A percentile compares a stretch with the other conserved stretches of the same genome.
These are phyloP conservation scores for Neosilurus hyrtlii DNA, from an alignment of 2,797 vertebrate species.

Conservation along the genomic window DNA sequence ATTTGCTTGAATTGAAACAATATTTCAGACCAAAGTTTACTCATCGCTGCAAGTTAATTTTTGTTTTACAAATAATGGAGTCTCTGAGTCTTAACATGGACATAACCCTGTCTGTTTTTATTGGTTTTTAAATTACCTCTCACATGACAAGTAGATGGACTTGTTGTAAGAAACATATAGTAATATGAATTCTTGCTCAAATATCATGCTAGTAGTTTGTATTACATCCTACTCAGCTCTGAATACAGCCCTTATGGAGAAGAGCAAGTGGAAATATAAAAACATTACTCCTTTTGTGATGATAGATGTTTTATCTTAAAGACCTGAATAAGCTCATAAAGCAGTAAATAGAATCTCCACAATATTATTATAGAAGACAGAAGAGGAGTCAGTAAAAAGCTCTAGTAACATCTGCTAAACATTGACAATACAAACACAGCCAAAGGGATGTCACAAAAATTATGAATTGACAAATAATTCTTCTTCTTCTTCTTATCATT, in stretches of 20 bases:
- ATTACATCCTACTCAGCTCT: conserved; percentile 1
- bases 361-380: background rate
- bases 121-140: background rate
- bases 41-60: background rate
- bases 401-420: background rate
- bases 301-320: background rate
- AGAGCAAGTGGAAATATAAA: background rate
- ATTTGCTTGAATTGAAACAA: background rate
- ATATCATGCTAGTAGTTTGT: background rate
- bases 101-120: too few relatives aligned
- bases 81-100: too few relatives aligned
- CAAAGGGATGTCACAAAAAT: background rate
- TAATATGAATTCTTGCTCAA: background rate
- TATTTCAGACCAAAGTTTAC: background rate
- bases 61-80: too few relatives aligned
- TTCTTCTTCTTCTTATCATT: background rate
- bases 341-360: background rate
- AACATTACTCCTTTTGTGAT: background rate
- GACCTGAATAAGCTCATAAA: background rate
- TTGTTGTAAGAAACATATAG: background rate
- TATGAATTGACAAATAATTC: background rate
- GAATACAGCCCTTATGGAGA: conserved; percentile 16
- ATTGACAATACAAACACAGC: background rate
- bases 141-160: background rate
- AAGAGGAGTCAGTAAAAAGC: background rate